phyloP scores from a whole-genome alignment of 2,888 invertebrate species.

The Terebella lapidaria region DNA sequence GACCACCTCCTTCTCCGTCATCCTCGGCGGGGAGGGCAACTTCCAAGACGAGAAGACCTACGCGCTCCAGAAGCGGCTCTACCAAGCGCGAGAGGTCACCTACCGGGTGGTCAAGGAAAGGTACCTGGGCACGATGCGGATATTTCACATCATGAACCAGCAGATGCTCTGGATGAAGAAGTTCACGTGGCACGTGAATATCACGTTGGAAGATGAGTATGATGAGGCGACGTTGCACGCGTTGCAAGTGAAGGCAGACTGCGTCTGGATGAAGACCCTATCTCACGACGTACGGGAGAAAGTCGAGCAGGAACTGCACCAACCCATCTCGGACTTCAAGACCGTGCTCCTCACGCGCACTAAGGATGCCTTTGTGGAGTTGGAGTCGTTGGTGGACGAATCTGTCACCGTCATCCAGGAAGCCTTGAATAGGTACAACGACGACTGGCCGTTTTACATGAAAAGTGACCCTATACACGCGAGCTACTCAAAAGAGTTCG shows the following conservation, averaged over 20 bases:
- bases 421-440: background rate
- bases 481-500: background rate
- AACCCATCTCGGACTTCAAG: background rate
- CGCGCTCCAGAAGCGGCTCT: conserved; percentile 2
- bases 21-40: conserved; percentile 1
- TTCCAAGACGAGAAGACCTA: conserved; percentile 3
- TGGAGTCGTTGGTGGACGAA: background rate
- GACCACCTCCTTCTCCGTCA: conserved; percentile 11
- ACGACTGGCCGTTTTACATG: background rate
- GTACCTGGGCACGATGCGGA: background rate
- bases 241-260: conserved; percentile 1
- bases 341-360: background rate
- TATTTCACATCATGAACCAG: background rate
- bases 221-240: background rate
- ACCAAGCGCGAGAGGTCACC: conserved; percentile 9
- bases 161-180: conserved; percentile 1
- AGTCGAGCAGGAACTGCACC: background rate
- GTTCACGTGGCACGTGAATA: background rate
- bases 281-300: background rate
- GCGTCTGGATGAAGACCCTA: background rate
- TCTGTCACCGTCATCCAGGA: background rate
- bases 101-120: conserved; percentile 6
- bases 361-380: background rate
- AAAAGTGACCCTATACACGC: background rate
- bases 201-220: background rate